Evolutionary conservation across 2,797 vertebrate species (phyloP).

Genomic region (Scarus forsteni): DNA sequence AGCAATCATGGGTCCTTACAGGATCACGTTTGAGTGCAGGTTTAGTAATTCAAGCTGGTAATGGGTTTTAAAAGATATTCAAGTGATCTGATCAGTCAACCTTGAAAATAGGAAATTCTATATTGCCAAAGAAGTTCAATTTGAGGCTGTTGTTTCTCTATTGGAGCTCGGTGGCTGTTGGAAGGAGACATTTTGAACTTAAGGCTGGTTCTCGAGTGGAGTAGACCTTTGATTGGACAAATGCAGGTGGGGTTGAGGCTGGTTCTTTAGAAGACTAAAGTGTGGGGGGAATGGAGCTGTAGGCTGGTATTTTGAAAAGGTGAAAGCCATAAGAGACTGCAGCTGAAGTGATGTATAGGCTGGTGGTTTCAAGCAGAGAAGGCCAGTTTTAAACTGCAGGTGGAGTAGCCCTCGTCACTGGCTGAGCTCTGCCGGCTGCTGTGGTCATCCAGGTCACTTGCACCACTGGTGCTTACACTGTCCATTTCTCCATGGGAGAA

Average conservation of each 20-base stretch:
- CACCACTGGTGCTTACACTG: slow-evolving; percentile 96
- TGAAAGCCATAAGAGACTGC: slow-evolving; percentile 71
- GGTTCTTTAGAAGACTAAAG: slow-evolving; percentile 59
- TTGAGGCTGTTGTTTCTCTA: slow-evolving; percentile 32
- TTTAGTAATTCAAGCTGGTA: slow-evolving; percentile 56
- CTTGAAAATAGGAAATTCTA: slow-evolving; percentile 30
- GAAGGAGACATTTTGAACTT: slow-evolving; percentile 55
- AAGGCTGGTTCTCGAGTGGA: slow-evolving; percentile 70
- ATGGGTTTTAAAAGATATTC: slow-evolving; percentile 50
- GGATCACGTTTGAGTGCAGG: slow-evolving; percentile 46
- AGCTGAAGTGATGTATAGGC: slow-evolving; percentile 63
- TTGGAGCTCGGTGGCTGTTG: slow-evolving; percentile 40
- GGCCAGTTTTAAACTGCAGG: slow-evolving; percentile 95
- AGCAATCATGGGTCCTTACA: slow-evolving; percentile 43
- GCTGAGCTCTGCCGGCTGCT: slow-evolving; percentile 98
- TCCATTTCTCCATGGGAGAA: slow-evolving; percentile 99
- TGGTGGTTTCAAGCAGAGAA: slow-evolving; percentile 77
- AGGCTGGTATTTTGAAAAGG: slow-evolving; percentile 71
- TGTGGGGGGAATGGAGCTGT: slow-evolving; percentile 57
- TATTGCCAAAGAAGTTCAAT: slow-evolving; percentile 49
- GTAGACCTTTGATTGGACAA: slow-evolving; percentile 45
- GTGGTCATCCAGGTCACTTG: slow-evolving; percentile 99
- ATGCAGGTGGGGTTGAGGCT: slow-evolving; percentile 53
- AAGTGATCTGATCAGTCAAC: slow-evolving; percentile 50
- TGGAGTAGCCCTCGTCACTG: slow-evolving; percentile 99